These are phyloP conservation scores for Drosophila eugracilis DNA, from an alignment of 1,140 invertebrate genomes.

Conservation along the genomic window DNA sequence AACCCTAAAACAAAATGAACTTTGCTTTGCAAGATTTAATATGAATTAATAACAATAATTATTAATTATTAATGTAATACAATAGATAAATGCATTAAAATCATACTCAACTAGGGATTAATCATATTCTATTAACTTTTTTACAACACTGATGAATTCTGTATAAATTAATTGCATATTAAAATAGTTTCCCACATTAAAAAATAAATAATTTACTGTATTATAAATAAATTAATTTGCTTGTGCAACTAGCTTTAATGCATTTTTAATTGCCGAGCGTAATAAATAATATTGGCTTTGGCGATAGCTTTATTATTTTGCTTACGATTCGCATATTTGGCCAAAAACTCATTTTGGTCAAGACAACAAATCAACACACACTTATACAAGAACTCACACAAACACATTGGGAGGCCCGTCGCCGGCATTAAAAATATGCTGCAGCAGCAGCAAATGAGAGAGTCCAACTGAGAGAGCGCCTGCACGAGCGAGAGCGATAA, in stretches of 20 bases:
- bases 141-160: no score
- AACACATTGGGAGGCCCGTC: slow-evolving; percentile 39
- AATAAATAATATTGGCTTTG: slow-evolving; percentile 25
- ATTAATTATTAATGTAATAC: no score
- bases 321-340: slow-evolving; percentile 43
- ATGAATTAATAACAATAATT: no score
- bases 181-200: no score
- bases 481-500: slow-evolving; percentile 20
- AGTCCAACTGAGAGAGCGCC: slow-evolving; percentile 3
- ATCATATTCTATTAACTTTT: no score
- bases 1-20: no score
- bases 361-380: slow-evolving; percentile 62
- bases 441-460: slow-evolving; percentile 44
- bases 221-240: neutral
- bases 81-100: no score
- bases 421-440: slow-evolving; percentile 69
- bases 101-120: no score
- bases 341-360: slow-evolving; percentile 67
- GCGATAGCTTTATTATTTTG: slow-evolving; percentile 58
- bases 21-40: no score
- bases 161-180: no score
- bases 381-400: slow-evolving; percentile 14
- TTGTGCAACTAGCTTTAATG: neutral
- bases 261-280: neutral
- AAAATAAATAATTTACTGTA: neutral